These are phyloP conservation scores for Scaptomyza parva DNA, from an alignment of 2,888 invertebrate genomes.

Conservation along the genomic window DNA sequence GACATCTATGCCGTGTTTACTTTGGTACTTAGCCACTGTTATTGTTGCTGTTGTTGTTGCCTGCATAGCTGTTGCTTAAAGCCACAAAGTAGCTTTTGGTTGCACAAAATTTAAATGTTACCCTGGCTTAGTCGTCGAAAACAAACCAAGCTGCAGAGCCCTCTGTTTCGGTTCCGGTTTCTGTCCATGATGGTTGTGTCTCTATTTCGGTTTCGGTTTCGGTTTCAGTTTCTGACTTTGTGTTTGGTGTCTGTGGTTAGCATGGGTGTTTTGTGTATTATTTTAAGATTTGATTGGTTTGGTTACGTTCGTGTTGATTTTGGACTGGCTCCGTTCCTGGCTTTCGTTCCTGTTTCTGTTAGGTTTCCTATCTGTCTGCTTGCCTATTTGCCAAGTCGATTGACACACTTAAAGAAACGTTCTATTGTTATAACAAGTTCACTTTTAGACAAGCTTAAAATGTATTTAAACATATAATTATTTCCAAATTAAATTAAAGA, in stretches of 20 bases:
- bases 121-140: constrained; percentile 44
- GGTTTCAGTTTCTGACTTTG: constrained; percentile 27
- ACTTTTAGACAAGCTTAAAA: background rate
- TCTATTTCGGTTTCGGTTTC: constrained; percentile 21
- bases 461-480: too few relatives aligned
- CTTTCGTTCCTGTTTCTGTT: background rate
- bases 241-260: constrained; percentile 40
- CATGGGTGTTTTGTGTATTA: constrained; percentile 68
- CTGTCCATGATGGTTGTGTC: constrained; percentile 9
- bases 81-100: constrained; percentile 82
- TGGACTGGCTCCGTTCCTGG: constrained; percentile 13
- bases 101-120: constrained; percentile 73
- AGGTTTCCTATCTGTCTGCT: constrained; percentile 9
- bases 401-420: background rate
- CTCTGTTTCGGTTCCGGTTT: constrained; percentile 3
- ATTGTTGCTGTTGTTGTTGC: constrained; percentile 46
- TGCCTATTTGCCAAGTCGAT: constrained; percentile 35
- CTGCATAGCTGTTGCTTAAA: constrained; percentile 67
- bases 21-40: constrained; percentile 73
- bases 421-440: background rate
- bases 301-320: constrained; percentile 48
- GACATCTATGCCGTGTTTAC: constrained; percentile 80
- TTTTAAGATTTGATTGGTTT: constrained; percentile 72
- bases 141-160: constrained; percentile 18
- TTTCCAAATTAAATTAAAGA: too few relatives aligned